phyloP scores from a whole-genome alignment of 2,888 invertebrate genomes.

The Alsophila aescularia region DNA sequence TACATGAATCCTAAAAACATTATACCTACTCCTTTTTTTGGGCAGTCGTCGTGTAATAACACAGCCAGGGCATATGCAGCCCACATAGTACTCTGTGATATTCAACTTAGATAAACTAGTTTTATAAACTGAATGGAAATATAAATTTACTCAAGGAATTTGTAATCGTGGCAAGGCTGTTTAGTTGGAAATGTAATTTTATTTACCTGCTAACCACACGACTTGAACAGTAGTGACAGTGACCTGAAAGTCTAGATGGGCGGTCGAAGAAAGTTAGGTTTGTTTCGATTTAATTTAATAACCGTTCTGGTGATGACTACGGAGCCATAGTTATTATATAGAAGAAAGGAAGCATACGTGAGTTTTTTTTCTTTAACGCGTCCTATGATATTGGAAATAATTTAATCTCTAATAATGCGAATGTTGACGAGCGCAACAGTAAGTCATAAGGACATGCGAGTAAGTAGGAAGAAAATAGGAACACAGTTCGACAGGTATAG shows the following conservation, averaged over 20 bases:
- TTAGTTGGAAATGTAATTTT: slow-evolving; percentile 1
- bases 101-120: slow-evolving; percentile 4
- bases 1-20: no score
- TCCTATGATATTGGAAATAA: no score
- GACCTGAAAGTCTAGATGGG: slow-evolving; percentile 20
- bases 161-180: slow-evolving; percentile 9
- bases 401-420: no score
- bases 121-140: neutral
- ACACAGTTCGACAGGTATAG: no score
- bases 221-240: slow-evolving; percentile 9
- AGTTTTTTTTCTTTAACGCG: neutral
- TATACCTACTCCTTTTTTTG: no score
- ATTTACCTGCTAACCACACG: slow-evolving; percentile 1
- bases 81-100: no score
- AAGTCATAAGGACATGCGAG: no score
- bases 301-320: slow-evolving; percentile 2
- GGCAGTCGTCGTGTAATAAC: no score
- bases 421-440: no score
- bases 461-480: no score
- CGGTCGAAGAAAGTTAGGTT: slow-evolving; percentile 17
- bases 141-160: slow-evolving; percentile 13
- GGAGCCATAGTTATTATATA: neutral
- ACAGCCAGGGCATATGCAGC: neutral
- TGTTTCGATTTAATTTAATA: slow-evolving; percentile 7
- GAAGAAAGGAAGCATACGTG: neutral